Evolutionary conservation across 1,140 invertebrate species (phyloP).

Genomic region (Anastrepha obliqua): DNA sequence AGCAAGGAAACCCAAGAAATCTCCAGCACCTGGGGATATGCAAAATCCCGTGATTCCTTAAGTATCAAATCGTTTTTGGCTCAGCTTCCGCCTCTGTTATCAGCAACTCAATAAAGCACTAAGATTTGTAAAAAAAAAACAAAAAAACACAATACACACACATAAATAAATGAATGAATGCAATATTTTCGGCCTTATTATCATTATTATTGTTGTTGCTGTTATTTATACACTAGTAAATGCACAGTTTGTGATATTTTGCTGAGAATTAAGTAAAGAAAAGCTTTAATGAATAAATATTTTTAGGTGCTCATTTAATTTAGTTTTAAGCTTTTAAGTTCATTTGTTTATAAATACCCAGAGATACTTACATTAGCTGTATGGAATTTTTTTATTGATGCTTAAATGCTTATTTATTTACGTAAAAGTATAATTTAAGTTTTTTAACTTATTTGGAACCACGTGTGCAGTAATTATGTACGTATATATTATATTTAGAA

Average conservation of each 20-base stretch:
- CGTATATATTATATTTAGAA: neutral
- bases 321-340: too few species aligned
- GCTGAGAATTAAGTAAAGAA: neutral
- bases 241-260: conserved; percentile 23
- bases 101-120: neutral
- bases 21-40: neutral
- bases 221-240: neutral
- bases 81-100: neutral
- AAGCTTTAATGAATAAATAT: neutral
- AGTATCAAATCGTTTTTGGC: neutral
- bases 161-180: neutral
- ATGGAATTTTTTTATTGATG: too few species aligned
- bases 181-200: conserved; percentile 31
- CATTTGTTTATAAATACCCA: too few species aligned
- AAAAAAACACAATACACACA: neutral
- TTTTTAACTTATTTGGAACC: neutral
- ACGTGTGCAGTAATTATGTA: too few species aligned
- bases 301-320: too few species aligned
- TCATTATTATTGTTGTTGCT: conserved; percentile 4
- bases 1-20: neutral
- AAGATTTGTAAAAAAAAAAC: neutral
- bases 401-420: too few species aligned
- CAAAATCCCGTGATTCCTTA: conserved; percentile 35
- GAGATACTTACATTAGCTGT: too few species aligned
- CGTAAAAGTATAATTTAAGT: neutral